Evolutionary conservation across 2,113 vertebrate species (phyloP), one percentile per base, ranked within the genome.

Genomic region (Percina caprodes): DNA sequence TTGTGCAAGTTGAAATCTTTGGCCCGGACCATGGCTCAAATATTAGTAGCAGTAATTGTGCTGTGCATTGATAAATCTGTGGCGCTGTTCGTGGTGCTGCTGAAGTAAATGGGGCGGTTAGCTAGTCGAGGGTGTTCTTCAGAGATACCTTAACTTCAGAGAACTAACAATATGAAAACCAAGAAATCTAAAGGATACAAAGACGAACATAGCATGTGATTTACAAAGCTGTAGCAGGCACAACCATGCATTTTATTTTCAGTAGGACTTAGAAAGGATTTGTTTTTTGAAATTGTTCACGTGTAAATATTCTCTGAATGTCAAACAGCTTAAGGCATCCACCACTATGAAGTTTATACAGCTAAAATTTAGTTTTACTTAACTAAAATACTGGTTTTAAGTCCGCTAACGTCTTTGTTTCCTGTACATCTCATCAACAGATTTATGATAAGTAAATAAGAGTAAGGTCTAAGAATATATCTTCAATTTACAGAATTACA

Each of bases 401-500:
- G 8, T 51, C 16, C 51, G 30, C 42, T 19, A 19, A 26, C 15
- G 12, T 56, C 6, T 65, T 56, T 56, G 33, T 62, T 52, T 35
- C 35, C 33, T 12, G 11, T 6, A 35, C 55, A 15, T 54, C 51
- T 60, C 5, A 35, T 21, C 30, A 2, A 54, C 23, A 35, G 33
- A 24, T 10, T 60, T 33, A 61, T 30, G n/a, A 46, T 35, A 56
- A 14, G 18, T 33, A 21, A 42, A 55, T 5, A 63, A 21, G 33
- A 71, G 2, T 48, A 26, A 61, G 52, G 10, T 70, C 30, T 23
- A 45, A 46, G 46, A 33, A 74, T 30, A n/a, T 3, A 67, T 61
- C 9, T 66, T 73, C 49, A 82, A 73, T 52, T 58, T 60, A 21
- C 45, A 65, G 33, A 76, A 23, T 24, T 24, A 19, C 26, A 24